Evolutionary conservation across 2,797 vertebrate genomes (phyloP).

Genomic region (Melanotaenia boesemani): DNA sequence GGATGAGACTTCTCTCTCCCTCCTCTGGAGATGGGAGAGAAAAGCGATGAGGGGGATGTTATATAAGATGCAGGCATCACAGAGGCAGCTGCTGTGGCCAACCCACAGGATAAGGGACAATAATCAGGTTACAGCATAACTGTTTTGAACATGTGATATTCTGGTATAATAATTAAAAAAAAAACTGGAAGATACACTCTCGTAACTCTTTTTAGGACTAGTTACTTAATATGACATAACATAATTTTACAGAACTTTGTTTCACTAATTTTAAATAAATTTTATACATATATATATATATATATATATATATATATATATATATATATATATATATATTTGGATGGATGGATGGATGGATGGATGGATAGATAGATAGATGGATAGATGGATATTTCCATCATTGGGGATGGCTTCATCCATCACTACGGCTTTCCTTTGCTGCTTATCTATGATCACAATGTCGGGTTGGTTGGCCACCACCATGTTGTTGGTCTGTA

Average conservation of each 20-base stretch:
- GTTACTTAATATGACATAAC: constrained; percentile 9
- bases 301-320: too few relatives aligned
- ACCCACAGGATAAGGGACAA: constrained; percentile 49
- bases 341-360: too few relatives aligned
- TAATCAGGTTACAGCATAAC: constrained; percentile 65
- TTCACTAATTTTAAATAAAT: neutral
- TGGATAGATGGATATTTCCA: too few relatives aligned
- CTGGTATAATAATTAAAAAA: constrained; percentile 5
- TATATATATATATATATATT: too few relatives aligned
- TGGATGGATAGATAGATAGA: too few relatives aligned
- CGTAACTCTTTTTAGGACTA: neutral
- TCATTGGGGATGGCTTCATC: too few relatives aligned
- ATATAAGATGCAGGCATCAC: constrained; percentile 61
- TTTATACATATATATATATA: too few relatives aligned
- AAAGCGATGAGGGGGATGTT: constrained; percentile 43
- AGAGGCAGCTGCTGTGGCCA: constrained; percentile 60
- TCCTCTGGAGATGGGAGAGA: constrained; percentile 21
- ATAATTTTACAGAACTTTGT: constrained; percentile 16
- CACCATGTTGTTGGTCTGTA: too few relatives aligned
- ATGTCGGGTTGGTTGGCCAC: too few relatives aligned
- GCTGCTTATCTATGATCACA: too few relatives aligned
- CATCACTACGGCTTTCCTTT: too few relatives aligned
- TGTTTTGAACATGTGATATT: constrained; percentile 51
- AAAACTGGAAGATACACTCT: constrained; percentile 3
- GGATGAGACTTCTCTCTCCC: constrained; percentile 9